Evolutionary conservation across 1,140 invertebrate species (phyloP), one percentile per base, ranked within the genome.

Genomic region (Calliopsis andreniformis): DNA sequence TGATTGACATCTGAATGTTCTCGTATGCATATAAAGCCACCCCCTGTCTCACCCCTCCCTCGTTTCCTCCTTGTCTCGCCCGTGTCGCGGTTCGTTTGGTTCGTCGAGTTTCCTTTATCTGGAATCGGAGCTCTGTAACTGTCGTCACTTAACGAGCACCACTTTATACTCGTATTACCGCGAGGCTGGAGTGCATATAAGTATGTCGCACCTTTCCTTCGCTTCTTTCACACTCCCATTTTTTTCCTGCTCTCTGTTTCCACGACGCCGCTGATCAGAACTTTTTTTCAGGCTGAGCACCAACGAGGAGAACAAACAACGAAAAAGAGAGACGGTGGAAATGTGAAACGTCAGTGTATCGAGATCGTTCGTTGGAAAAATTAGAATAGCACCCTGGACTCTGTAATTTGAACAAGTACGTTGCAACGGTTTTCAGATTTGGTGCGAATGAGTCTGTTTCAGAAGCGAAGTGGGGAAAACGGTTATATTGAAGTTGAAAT

Each of bases 1-100:
- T 87, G 86, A 87, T 87, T 87, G 86, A 87, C 86, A 79, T 51
- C 63, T 87, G 80, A 87, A 87, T 86, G 85, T 80, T 85, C 85
- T 86, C 83, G 81, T 80, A 84, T 83, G 81, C 85, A 84, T 82
- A 85, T 70, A 83, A 72, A 76, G 71, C 56, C 75, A 79, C 70
- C 72, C 71, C 45, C 61, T 6, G 6, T 14, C 30, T 66, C 16
- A 56, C 42, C 49, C 47, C 10, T 58, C 35, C 39, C 35, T 39
- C 64, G 7, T 55, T n/a, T n/a, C 39, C 66, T 69, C 49, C 51
- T n/a, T 45, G 6, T 43, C 58, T 12, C 42, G 23, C 18, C 32
- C 43, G 25, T 61, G 47, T 28, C 7, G 16, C 4, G 10, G 18
- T 53, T 51, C 45, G 43, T 55, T 78, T 62, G 75, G 66, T 39